Base-by-base conservation (phyloP, 1,140 invertebrate genomes). In the Cardiocondyla obscurior region DNA sequence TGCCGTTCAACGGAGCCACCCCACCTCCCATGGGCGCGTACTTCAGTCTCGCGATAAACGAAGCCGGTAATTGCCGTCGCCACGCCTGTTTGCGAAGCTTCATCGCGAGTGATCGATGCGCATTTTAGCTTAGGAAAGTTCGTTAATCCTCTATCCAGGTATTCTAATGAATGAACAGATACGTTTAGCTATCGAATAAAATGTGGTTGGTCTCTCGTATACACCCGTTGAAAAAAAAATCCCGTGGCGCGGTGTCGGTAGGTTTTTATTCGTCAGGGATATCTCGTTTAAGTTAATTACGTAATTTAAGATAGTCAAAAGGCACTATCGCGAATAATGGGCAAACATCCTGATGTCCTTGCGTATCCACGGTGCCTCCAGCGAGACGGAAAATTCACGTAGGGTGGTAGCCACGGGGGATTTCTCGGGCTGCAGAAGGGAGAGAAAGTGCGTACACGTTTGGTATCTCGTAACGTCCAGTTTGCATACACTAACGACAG, bases 1-100 rank as follows among this genome's bases (percentile, higher is more conserved):
- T 77, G 60, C 67, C 60, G 74, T 69, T 79, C 62, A 79, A 79
- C 74, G 42, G 16, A 67, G 22, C 46, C n/a, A 10, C 39, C 8
- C 39, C 39, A 7, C 39, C 14, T 16, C 44, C 30, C 74, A 39
- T 22, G 10, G n/a, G 36, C 60, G 70, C 73, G 30, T 49, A 79
- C 62, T 55, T 69, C 46, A 51, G 58, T 28, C 55, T 25, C 42
- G 44, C 57, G 28, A 7, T 69, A 79, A 79, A 79, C 25, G 62
- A 42, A 67, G 33, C 46, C 65, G 46, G 36, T 53, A 79, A 79
- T 79, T 67, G 62, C 46, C 4, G 22, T 33, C 16, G 46, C 46
- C 39, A 62, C 57, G 46, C 65, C 62, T 77, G 46, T 69, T 69
- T 33, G 25, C 74, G 8, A 33, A 28, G 53, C 60, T 36, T 62